Conservation (phyloP, 2,797 vertebrate species). For the Cryptoblepharus egeriae region DNA sequence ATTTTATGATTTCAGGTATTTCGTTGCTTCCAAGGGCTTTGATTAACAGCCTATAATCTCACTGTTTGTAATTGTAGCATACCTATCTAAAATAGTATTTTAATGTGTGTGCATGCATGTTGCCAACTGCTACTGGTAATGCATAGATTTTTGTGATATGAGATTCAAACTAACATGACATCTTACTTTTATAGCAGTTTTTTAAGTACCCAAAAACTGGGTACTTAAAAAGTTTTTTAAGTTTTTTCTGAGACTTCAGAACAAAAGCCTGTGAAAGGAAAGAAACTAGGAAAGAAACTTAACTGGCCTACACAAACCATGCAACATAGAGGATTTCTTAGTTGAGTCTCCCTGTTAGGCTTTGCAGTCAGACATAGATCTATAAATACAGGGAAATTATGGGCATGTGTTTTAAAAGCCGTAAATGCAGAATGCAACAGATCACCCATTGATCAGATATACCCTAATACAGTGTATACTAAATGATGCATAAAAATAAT, state of each 20-base stretch:
- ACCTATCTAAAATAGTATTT: not conserved
- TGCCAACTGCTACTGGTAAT: not conserved
- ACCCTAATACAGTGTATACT: too few relatives aligned
- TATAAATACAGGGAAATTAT: not conserved
- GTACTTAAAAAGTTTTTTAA: too few relatives aligned
- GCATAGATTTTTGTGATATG: not conserved
- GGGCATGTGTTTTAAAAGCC: not conserved
- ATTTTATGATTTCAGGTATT: constrained; percentile 11
- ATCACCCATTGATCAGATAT: too few relatives aligned
- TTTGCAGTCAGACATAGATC: too few relatives aligned
- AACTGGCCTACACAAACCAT: too few relatives aligned
- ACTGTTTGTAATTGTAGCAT: constrained; percentile 38
- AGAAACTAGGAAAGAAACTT: not conserved
- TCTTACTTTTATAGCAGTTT: not conserved
- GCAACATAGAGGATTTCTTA: not conserved
- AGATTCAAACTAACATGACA: not conserved
- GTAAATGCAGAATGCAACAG: not conserved
- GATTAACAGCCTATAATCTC: constrained; percentile 34
- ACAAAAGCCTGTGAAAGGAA: not conserved
- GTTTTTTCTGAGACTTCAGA: not conserved
- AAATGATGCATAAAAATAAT: too few relatives aligned
- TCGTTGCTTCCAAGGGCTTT: constrained; percentile 31
- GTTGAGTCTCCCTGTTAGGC: too few relatives aligned
- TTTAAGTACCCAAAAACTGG: not conserved
- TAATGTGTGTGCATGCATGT: not conserved